Base-by-base conservation (phyloP, 2,888 invertebrate species). In the Eugnorisma glareosa region DNA sequence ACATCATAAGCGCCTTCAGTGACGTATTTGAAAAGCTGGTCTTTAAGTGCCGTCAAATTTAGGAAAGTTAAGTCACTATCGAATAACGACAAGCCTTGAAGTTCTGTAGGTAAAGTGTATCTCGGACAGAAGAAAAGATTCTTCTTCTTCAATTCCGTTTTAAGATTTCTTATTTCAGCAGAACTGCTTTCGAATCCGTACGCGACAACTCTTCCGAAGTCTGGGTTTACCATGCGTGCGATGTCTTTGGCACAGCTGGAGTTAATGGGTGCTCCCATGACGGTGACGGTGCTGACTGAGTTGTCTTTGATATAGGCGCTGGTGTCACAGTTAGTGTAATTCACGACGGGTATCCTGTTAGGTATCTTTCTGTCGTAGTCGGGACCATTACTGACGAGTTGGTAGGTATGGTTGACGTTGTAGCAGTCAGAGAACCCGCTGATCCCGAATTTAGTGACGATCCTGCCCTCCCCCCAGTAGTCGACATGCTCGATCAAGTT, bases 401-500 rank as follows among this genome's bases (percentile, higher is more conserved):
- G 92, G 57, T 87, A 88, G 6, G 88, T 83, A 68, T 92, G 91
- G 77, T 93, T 93, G 7, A 93, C 90, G 40, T 93, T 93, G 72
- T 92, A 93, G 54, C 92, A 91, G 67, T 92, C 84, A 0, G 85
- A 6, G 75, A 91, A 93, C 1, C 93, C 93, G 37, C 90, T 92
- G 31, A 48, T 67, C 0, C 89, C 91, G 0, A 43, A 67, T 7
- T 75, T n/a, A 1, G 84, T 51, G 0, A 73, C 73, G 2, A 93
- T 89, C 70, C 85, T 89, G 0, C 93, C 93, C 73, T 93, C 93
- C 5, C 93, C 93, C 93, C 93, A 93, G 61, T 93, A 93, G 82
- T 93, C 93, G 1, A 93, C 90, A 69, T 90, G 91, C 5, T 92
- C 89, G 7, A 93, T 77, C 6, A 91, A 69, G 5, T 80, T 48